Base-by-base conservation (phyloP, 2,113 vertebrate species). In the Rostratula benghalensis region DNA sequence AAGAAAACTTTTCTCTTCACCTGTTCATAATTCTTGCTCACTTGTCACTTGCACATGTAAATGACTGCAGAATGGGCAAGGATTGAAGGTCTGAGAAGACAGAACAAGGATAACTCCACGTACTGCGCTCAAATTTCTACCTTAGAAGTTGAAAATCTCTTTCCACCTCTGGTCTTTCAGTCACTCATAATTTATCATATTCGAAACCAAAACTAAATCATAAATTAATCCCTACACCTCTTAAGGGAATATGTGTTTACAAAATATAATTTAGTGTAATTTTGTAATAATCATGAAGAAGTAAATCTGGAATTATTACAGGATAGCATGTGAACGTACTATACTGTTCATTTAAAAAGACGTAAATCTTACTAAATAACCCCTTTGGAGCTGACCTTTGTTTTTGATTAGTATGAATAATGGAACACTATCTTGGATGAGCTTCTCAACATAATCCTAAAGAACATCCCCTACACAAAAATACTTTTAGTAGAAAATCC, bases 341-440 rank as follows among this genome's bases (percentile, higher is more conserved):
- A 43, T n/a, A n/a, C 2, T 51, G 9, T 43, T 61, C 54, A 67
- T 75, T 87, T 74, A 20, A 94, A 92, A 95, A 65, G 43, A 87
- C 39, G 2, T 25, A 68, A 25, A 1, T 45, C 50, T 83, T 70
- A 27, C 37, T 37, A 64, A 78, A 84, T 68, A 67, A 48, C 1
- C 6, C 2, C 17, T 56, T 45, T 43, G 46, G 45, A 87, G 12
- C 15, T 74, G 17, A 70, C 9, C 20, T 91, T 87, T 80, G 7
- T 9, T 96, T 94, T 88, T 65, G 12, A 70, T 61, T 65, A 57
- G 3, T 43, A 86, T 54, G 31, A 91, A 77, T 94, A 95, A 95
- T 45, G 8, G 27, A 81, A 68, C 21, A 28, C 50, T 91, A 57
- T 41, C 91, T 96, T 90, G 81, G 41, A 70, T 92, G 75, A 84